These are phyloP conservation scores for Neoarius graeffei DNA, from an alignment of 2,113 vertebrate genomes.

Conservation along the genomic window DNA sequence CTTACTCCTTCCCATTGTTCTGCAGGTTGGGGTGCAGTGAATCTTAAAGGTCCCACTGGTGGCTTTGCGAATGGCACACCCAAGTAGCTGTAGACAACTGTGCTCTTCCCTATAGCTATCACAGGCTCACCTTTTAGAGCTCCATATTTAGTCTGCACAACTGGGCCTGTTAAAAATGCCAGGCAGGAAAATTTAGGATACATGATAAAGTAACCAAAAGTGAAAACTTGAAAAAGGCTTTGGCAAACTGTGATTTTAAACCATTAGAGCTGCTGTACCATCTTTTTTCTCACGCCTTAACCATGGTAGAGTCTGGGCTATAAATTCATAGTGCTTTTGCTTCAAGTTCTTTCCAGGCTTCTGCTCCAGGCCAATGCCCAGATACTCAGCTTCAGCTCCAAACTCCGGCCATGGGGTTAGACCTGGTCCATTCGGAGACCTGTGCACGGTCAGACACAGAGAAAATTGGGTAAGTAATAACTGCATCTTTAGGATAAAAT, in stretches of 20 bases:
- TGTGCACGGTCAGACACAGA: conserved; percentile 41
- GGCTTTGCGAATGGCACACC: conserved; percentile 84
- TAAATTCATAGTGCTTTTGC: conserved; percentile 62
- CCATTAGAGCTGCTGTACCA: conserved; percentile 9
- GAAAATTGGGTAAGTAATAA: neutral
- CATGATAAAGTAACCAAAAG: neutral
- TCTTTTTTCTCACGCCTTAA: conserved; percentile 48
- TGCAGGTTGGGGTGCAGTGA: conserved; percentile 73
- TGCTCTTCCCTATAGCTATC: conserved; percentile 65
- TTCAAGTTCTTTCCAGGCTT: conserved; percentile 59
- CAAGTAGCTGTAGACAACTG: conserved; percentile 72
- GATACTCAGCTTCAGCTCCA: conserved; percentile 62
- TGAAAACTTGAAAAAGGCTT: neutral
- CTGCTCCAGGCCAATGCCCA: conserved; percentile 65
- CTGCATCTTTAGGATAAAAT: neutral
- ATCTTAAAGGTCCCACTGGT: conserved; percentile 77
- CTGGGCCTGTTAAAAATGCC: conserved; percentile 52
- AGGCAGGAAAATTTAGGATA: neutral
- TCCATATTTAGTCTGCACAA: conserved; percentile 72
- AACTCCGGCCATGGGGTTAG: conserved; percentile 71
- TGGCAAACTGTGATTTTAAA: neutral
- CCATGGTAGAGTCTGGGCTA: conserved; percentile 64
- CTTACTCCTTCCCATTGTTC: conserved; percentile 77
- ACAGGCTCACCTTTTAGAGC: conserved; percentile 70
- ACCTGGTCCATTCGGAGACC: conserved; percentile 69